Conservation (phyloP, 2,797 vertebrate species). For the Cephalopachus bancanus region DNA sequence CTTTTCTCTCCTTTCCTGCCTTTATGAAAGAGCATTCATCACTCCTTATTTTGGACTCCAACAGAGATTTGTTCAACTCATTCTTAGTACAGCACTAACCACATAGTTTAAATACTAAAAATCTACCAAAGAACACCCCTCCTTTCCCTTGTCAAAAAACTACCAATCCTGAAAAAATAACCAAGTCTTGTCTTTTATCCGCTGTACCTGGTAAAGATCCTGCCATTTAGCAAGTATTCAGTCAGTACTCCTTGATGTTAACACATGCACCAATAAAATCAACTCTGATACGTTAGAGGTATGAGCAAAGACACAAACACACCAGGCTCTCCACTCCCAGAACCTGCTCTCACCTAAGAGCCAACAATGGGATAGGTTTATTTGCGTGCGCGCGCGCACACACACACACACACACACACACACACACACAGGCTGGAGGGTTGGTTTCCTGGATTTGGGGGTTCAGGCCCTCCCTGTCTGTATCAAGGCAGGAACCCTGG, state of each 20-base stretch:
- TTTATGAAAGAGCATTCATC: neutral
- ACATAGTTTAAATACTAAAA: neutral
- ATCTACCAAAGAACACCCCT: neutral
- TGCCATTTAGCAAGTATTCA: neutral
- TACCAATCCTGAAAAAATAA: neutral
- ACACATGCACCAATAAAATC: neutral
- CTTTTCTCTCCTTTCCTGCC: neutral
- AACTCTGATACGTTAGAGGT: too few relatives aligned
- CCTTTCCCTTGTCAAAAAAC: neutral
- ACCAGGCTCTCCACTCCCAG: neutral
- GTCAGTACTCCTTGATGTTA: neutral
- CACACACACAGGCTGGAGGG: too few relatives aligned
- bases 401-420: neutral
- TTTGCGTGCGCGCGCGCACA: too few relatives aligned
- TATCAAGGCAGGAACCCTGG: neutral
- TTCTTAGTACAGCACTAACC: neutral
- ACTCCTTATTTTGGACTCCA: neutral
- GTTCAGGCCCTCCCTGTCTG: neutral
- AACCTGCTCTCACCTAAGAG: neutral
- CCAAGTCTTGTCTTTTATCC: neutral
- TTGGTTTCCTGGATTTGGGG: neutral
- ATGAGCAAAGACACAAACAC: neutral
- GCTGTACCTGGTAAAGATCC: neutral
- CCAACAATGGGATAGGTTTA: neutral
- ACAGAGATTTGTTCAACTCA: neutral